phyloP scores from a whole-genome alignment of 2,888 invertebrate species.

The Pegoplata infirma region DNA sequence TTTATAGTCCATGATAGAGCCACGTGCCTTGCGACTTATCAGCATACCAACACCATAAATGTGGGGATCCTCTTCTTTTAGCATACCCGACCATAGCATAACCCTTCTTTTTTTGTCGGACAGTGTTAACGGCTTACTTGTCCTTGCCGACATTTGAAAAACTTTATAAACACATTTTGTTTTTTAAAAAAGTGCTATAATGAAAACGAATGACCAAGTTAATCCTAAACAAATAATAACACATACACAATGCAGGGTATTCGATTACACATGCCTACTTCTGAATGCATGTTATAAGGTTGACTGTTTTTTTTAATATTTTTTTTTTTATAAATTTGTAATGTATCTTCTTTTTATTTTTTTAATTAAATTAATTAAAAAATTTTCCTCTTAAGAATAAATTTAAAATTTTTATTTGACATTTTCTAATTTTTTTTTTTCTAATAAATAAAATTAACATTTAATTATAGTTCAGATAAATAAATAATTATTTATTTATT shows the following conservation, averaged over 20 bases:
- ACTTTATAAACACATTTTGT: too few relatives aligned
- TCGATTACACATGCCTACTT: neutral
- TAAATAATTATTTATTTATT: neutral
- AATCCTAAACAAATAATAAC: too few relatives aligned
- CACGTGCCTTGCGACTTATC: too few relatives aligned
- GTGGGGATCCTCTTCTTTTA: too few relatives aligned
- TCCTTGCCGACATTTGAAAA: too few relatives aligned
- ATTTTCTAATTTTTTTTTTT: neutral
- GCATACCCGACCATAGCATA: too few relatives aligned
- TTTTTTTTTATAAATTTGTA: neutral
- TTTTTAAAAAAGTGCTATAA: too few relatives aligned
- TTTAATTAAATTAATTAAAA: neutral
- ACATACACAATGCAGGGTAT: neutral
- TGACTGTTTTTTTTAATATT: neutral
- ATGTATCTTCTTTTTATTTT: neutral
- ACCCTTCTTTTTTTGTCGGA: too few relatives aligned
- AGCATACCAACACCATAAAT: too few relatives aligned
- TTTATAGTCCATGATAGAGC: too few relatives aligned
- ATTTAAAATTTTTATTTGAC: slow-evolving; percentile 6
- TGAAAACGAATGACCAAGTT: too few relatives aligned
- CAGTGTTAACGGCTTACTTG: too few relatives aligned
- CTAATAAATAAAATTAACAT: slow-evolving; percentile 35
- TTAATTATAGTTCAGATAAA: slow-evolving; percentile 11
- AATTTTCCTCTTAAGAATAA: neutral
- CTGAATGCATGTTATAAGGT: neutral